Evolutionary conservation across 2,888 invertebrate genomes (phyloP).

Genomic region (Epinotia ramella): DNA sequence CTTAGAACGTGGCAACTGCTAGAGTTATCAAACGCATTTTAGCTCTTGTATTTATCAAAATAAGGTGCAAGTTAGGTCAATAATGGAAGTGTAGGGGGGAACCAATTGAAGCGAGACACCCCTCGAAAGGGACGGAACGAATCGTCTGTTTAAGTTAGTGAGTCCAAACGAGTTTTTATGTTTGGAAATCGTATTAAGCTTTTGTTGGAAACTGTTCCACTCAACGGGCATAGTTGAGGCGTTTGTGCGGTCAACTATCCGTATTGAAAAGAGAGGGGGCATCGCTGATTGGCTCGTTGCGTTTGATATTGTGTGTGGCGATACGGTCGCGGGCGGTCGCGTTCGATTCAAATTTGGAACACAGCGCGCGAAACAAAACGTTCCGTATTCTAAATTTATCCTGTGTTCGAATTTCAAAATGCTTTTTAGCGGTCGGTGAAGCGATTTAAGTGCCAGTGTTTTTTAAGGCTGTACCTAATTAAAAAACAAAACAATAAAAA

Average conservation of each 20-base stretch:
- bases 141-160: conserved; percentile 82
- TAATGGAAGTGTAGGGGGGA: conserved; percentile 63
- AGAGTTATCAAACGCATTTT: conserved; percentile 51
- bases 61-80: conserved; percentile 54
- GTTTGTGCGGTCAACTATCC: conserved; percentile 83
- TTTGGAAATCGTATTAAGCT: conserved; percentile 86
- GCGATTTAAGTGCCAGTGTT: conserved; percentile 66
- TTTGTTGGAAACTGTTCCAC: conserved; percentile 85
- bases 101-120: conserved; percentile 77
- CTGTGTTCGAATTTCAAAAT: conserved; percentile 29
- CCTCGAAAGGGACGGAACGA: conserved; percentile 74
- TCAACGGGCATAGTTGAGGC: conserved; percentile 84
- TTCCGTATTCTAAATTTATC: conserved; percentile 27
- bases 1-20: conserved; percentile 68
- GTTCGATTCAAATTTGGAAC: conserved; percentile 64
- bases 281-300: conserved; percentile 78
- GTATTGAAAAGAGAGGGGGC: conserved; percentile 75
- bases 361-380: conserved; percentile 36
- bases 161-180: conserved; percentile 85
- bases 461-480: conserved; percentile 47
- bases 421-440: conserved; percentile 47
- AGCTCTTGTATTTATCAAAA: fast-evolving
- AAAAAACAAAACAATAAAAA: conserved; percentile 57
- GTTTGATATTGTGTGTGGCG: conserved; percentile 76
- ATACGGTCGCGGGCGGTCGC: conserved; percentile 76